Percentiles rank a stretch among this genome's conserved stretches.
These are phyloP conservation scores for Phrynocephalus guinanensis DNA, from an alignment of 2,797 vertebrate genomes.

Conservation along the genomic window DNA sequence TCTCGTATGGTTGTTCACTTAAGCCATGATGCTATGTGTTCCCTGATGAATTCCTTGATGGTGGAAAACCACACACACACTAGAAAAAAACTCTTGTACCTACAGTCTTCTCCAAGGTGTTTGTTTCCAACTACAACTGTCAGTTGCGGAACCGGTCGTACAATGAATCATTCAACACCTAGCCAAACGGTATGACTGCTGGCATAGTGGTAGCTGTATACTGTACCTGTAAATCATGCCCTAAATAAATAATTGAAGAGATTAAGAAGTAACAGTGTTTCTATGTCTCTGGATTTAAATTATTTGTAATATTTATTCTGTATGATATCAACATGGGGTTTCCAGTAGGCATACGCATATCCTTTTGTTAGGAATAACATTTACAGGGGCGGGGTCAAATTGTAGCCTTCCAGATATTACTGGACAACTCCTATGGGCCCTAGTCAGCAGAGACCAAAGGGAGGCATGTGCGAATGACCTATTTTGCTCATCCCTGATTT, in stretches of 20 bases:
- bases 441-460: no score
- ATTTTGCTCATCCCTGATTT: no score
- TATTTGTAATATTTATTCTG: background rate
- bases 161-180: no score
- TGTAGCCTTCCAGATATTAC: no score
- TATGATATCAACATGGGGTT: background rate
- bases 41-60: constrained; percentile 67
- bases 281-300: background rate
- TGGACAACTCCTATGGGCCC: no score
- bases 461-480: no score
- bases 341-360: background rate
- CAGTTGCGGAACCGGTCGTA: no score
- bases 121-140: no score
- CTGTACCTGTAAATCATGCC: background rate
- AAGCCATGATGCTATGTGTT: constrained; percentile 61
- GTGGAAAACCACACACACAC: constrained; percentile 51
- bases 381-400: no score
- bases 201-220: background rate
- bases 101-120: no score
- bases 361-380: no score
- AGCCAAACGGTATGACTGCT: no score
- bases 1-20: constrained; percentile 70
- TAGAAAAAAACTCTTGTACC: constrained; percentile 35
- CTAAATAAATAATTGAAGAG: background rate
- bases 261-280: background rate